Percentiles rank a stretch among this genome's conserved stretches.
These are phyloP conservation scores for Trachymyrmex septentrionalis DNA, from an alignment of 1,140 invertebrate genomes.

Conservation along the genomic window DNA sequence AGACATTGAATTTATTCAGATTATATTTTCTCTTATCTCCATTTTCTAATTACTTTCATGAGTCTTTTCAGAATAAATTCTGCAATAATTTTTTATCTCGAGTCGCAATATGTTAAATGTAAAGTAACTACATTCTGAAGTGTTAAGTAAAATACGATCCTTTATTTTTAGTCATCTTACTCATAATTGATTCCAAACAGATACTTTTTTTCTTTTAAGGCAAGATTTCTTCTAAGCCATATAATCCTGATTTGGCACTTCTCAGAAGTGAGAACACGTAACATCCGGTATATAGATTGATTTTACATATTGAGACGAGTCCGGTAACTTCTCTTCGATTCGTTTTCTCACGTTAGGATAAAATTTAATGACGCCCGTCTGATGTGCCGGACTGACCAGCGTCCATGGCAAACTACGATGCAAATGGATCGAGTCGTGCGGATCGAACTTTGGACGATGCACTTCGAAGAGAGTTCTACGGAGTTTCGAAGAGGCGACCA, in stretches of 20 bases:
- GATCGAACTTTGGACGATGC: conserved; percentile 33
- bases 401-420: conserved; percentile 61
- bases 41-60: neutral
- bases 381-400: conserved; percentile 46
- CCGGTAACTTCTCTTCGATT: conserved; percentile 30
- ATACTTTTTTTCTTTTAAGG: neutral
- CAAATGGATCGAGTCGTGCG: conserved; percentile 5
- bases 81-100: neutral
- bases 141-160: neutral
- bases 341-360: conserved; percentile 45
- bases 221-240: conserved; percentile 13
- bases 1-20: neutral
- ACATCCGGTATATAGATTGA: conserved; percentile 34
- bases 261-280: conserved; percentile 45
- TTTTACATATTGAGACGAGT: neutral
- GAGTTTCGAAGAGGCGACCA: neutral
- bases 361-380: conserved; percentile 38
- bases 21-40: neutral
- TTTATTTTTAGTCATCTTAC: neutral
- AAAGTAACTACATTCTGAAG: neutral
- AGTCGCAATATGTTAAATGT: neutral
- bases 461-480: conserved; percentile 32
- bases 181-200: neutral
- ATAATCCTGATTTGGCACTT: conserved; percentile 25
- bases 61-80: conserved; percentile 8